phyloP scores from a whole-genome alignment of 2,888 invertebrate genomes.

The Tipula unca region DNA sequence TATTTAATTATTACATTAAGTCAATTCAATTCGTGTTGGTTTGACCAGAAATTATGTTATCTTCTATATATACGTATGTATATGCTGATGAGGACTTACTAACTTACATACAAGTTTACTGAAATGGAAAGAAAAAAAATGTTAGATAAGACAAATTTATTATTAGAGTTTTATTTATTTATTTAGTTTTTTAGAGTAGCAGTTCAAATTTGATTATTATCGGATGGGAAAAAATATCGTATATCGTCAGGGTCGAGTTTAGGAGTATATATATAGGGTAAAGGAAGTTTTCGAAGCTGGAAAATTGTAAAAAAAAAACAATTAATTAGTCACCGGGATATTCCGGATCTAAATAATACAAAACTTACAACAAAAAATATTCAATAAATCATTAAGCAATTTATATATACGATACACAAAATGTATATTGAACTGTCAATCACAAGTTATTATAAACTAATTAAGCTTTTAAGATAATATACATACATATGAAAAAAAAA shows the following conservation, averaged over 20 bases:
- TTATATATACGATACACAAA: background rate
- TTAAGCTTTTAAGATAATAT: slow-evolving; percentile 1
- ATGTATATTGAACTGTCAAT: slow-evolving; percentile 2
- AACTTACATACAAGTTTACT: background rate
- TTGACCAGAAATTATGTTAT: background rate
- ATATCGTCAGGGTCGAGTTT: too few relatives aligned
- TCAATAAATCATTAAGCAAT: background rate
- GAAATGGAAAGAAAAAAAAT: background rate
- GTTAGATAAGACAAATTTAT: slow-evolving; percentile 9
- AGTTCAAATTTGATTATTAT: background rate
- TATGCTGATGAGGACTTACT: background rate
- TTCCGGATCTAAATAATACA: background rate
- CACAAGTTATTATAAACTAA: background rate
- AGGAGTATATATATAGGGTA: background rate
- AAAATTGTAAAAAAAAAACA: background rate
- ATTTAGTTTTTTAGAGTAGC: background rate
- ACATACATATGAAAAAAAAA: background rate
- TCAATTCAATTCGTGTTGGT: background rate
- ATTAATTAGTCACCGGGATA: background rate
- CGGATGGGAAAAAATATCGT: background rate
- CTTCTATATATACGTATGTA: background rate
- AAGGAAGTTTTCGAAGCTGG: background rate
- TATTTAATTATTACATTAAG: background rate
- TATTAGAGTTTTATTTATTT: background rate
- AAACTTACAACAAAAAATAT: too few relatives aligned